Conservation (phyloP, 2,797 vertebrate species). For the Lacerta bilineata region DNA sequence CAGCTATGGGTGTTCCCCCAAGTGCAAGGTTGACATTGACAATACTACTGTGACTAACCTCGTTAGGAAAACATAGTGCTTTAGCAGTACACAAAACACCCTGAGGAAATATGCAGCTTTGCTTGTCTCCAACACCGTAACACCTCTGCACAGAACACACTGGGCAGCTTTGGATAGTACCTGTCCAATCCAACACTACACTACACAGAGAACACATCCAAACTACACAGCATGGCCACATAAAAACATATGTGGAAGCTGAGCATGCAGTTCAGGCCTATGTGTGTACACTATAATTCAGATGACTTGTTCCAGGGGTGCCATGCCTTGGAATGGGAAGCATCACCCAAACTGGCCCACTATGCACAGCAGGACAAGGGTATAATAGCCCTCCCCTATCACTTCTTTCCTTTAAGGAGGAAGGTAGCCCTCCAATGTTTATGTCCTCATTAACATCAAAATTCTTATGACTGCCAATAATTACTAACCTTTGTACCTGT, state of each 20-base stretch:
- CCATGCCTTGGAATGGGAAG: neutral
- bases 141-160: neutral
- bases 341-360: neutral
- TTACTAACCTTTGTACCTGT: neutral
- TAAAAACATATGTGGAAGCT: too few relatives aligned
- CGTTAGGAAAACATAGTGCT: neutral
- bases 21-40: accelerated
- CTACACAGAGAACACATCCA: neutral
- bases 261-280: neutral
- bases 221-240: neutral
- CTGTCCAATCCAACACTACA: neutral
- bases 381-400: neutral
- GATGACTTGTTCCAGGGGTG: neutral
- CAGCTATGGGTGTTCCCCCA: constrained; percentile 10
- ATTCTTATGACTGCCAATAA: neutral
- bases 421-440: neutral
- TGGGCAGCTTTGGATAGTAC: neutral
- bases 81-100: neutral
- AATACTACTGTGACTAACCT: neutral
- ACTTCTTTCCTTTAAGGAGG: neutral
- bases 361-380: neutral
- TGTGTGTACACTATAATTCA: neutral
- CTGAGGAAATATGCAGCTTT: neutral
- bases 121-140: neutral
- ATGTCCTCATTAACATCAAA: too few relatives aligned